Conservation (phyloP, 37 sponge, comb jelly and placozoan species). For the Petrosia ficiformis region DNA sequence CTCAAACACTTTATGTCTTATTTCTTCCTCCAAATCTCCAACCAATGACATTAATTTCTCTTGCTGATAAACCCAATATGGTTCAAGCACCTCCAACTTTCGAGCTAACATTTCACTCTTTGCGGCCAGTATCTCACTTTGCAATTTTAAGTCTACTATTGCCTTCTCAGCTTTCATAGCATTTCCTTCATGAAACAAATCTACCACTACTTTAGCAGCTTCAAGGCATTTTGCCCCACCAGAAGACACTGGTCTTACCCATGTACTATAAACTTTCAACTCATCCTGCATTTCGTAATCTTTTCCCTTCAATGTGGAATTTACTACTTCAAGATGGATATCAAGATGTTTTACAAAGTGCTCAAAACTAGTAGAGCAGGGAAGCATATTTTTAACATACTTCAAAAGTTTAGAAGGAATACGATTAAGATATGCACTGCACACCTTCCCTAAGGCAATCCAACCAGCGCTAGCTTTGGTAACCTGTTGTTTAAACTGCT, state of each 20-base stretch:
- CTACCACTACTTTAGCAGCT: background rate
- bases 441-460: background rate
- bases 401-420: background rate
- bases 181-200: background rate
- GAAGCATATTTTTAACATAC: background rate
- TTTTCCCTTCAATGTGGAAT: background rate
- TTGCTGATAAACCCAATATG: background rate
- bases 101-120: background rate
- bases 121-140: background rate
- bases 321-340: background rate
- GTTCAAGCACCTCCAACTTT: conserved; percentile 2
- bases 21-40: background rate
- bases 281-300: background rate
- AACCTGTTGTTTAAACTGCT: background rate
- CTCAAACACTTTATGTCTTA: background rate
- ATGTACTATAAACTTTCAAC: background rate
- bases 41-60: background rate
- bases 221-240: background rate
- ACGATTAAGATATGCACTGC: background rate
- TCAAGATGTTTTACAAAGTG: background rate
- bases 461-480: background rate
- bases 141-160: background rate
- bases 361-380: background rate
- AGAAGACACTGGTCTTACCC: background rate
- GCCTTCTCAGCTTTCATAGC: background rate